Base-by-base conservation (phyloP, 1,140 invertebrate species). In the Drosophila willistoni region DNA sequence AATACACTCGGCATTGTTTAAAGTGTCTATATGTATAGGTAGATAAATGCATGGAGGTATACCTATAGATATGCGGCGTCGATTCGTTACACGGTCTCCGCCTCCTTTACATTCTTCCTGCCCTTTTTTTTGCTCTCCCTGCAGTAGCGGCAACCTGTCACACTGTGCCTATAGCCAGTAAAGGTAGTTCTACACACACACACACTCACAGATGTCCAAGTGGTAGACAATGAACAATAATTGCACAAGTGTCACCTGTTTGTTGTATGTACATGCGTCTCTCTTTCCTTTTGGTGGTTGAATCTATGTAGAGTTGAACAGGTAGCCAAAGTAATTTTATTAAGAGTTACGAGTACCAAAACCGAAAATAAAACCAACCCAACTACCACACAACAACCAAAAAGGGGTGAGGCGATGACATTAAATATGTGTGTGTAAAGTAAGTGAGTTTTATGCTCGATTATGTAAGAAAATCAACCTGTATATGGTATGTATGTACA, bases 231-330 rank as follows among this genome's bases (percentile, higher is more conserved):
- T 79, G 66, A 72, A 73, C 73, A 81, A 85, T 80, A 85, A 79
- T 86, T 85, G 75, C 82, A 87, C 82, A 87, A 85, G 82, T 85
- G 83, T 82, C 68, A 79, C 82, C 77, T 71, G 67, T 60, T 59
- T 7, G 34, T 39, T 39, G 14, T 22, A 12, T 39, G 14, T 22
- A 12, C 7, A 9, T 36, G 10, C 9, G 34, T 39, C 36, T 39
- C 10, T 33, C 7, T 33, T 41, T 25, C 29, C 47, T 17, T 51
- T 70, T 44, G 66, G 55, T 34, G 74, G 61, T 71, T 61, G 61
- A 77, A 75, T 67, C 71, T 64, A 22, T 12, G 73, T 77, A 60
- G 33, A 36, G 34, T 10, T 36, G 34, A 47, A 57, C 65, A 59
- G 57, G 19, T 61, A 55, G 76, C 17, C 25, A 39, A 22, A 44